Percentiles rank a stretch among this genome's conserved stretches.
Conservation (phyloP, 2,113 vertebrate genomes). For the Hippolais icterina region DNA sequence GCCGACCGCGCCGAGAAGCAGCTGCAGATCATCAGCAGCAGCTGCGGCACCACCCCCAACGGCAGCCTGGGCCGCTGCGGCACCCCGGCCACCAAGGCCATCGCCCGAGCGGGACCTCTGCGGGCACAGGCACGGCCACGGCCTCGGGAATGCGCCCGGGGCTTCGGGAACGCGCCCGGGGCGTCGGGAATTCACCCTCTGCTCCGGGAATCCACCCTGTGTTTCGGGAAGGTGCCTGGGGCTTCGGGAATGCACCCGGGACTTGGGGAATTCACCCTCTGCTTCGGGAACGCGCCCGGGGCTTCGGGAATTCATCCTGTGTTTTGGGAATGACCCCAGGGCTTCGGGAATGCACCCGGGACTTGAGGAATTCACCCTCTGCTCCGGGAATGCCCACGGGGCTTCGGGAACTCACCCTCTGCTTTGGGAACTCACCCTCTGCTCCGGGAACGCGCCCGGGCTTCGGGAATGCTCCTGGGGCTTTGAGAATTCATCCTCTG, state of each 20-base stretch:
- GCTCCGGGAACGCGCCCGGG: not conserved
- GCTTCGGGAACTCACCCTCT: accelerated
- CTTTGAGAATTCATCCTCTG: too few relatives aligned
- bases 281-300: not conserved
- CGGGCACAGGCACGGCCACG: conserved; percentile 44
- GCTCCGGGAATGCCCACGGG: accelerated
- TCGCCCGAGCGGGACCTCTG: conserved; percentile 71
- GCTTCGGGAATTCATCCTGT: too few relatives aligned
- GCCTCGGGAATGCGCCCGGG: not conserved
- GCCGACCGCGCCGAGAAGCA: conserved; percentile 94
- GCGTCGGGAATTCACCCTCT: too few relatives aligned
- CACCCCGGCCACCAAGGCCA: conserved; percentile 80
- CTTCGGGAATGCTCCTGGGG: accelerated
- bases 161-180: not conserved
- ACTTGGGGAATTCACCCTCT: too few relatives aligned
- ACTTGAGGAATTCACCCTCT: not conserved
- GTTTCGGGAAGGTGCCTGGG: too few relatives aligned
- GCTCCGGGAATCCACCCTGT: not conserved
- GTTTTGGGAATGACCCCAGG: accelerated
- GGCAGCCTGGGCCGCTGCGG: conserved; percentile 90
- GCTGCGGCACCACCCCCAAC: conserved; percentile 91
- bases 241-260: not conserved
- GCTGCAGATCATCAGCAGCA: conserved; percentile 96
- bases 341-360: accelerated
- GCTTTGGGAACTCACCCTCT: accelerated